Percentiles rank a stretch among this genome's conserved stretches.
These are phyloP conservation scores for Timandra comae DNA, from an alignment of 2,888 invertebrate genomes.

Conservation along the genomic window DNA sequence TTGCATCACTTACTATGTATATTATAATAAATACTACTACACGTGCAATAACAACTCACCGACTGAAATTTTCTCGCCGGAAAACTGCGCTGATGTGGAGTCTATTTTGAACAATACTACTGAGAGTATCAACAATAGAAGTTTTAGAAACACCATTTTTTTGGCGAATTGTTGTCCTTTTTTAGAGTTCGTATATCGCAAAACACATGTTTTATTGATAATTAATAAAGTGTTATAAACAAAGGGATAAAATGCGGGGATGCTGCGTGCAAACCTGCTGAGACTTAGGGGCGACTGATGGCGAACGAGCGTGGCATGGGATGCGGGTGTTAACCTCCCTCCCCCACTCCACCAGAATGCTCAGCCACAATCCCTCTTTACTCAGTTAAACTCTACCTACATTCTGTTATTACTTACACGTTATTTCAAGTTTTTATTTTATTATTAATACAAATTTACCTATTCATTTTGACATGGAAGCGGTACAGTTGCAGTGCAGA, in stretches of 20 bases:
- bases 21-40: too few relatives aligned
- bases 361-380: constrained; percentile 31
- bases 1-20: too few relatives aligned
- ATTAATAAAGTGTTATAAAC: constrained; percentile 12
- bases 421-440: too few relatives aligned
- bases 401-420: constrained; percentile 11
- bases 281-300: constrained; percentile 72
- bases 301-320: constrained; percentile 53
- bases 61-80: constrained; percentile 67
- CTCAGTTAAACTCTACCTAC: constrained; percentile 20
- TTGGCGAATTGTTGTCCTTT: too few relatives aligned
- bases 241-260: constrained; percentile 45
- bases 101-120: constrained; percentile 47
- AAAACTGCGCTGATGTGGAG: constrained; percentile 51
- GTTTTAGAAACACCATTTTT: constrained; percentile 36
- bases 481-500: too few relatives aligned
- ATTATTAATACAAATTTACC: too few relatives aligned
- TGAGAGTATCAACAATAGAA: constrained; percentile 29
- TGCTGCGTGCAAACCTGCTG: constrained; percentile 72
- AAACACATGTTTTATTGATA: constrained; percentile 19
- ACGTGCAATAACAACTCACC: too few relatives aligned
- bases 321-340: constrained; percentile 40
- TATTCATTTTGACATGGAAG: too few relatives aligned
- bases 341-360: constrained; percentile 31
- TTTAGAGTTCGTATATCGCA: too few relatives aligned